A percentile compares a stretch with the other conserved stretches of the same genome.
Evolutionary conservation across 1,140 invertebrate species (phyloP).

Genomic region (Brachionus manjavacas): DNA sequence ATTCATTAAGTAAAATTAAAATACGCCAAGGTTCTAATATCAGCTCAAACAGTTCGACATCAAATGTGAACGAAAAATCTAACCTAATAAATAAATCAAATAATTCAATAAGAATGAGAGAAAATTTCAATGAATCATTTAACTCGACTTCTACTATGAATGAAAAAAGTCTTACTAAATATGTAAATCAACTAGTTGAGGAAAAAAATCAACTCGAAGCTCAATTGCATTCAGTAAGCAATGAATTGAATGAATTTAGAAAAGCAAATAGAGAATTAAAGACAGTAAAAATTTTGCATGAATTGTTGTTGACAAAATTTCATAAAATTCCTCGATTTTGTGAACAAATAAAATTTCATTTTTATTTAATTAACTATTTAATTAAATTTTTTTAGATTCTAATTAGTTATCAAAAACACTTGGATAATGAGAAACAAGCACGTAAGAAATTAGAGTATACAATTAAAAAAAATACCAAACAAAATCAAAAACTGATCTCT

Average conservation of each 20-base stretch:
- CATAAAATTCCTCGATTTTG: neutral
- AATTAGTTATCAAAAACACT: neutral
- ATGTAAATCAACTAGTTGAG: slow-evolving; percentile 1
- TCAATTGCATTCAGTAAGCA: neutral
- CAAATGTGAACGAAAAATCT: neutral
- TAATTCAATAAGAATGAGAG: neutral
- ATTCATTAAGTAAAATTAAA: slow-evolving; percentile 21
- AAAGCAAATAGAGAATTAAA: slow-evolving; percentile 34
- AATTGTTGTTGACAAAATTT: neutral
- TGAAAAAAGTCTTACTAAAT: slow-evolving; percentile 24
- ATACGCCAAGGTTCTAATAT: neutral
- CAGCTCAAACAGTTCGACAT: neutral
- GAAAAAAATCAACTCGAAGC: neutral
- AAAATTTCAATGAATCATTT: neutral
- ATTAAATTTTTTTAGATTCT: neutral
- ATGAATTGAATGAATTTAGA: slow-evolving; percentile 29
- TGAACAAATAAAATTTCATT: neutral
- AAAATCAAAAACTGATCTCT: neutral
- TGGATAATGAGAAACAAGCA: slow-evolving; percentile 35
- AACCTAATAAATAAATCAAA: neutral
- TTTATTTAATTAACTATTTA: neutral
- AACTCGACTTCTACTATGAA: neutral
- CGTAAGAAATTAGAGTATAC: neutral
- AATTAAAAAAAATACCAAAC: neutral
- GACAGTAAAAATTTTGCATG: neutral